Evolutionary conservation across 2,797 vertebrate species (phyloP).

Genomic region (Liasis olivaceus): DNA sequence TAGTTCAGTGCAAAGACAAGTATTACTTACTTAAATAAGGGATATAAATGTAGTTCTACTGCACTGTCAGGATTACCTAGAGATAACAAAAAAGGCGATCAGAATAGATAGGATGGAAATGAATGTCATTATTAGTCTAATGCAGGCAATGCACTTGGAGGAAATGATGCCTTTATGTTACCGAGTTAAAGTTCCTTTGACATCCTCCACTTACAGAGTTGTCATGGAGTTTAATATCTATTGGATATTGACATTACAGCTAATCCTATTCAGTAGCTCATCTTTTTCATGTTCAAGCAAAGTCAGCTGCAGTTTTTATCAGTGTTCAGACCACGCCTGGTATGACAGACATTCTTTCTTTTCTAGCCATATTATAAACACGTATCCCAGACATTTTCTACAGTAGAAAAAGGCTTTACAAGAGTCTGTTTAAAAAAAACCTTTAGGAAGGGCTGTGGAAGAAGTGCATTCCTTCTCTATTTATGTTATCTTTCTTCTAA

Average conservation of each 20-base stretch:
- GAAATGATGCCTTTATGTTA: constrained; percentile 24
- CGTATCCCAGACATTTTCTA: neutral
- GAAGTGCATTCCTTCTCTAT: neutral
- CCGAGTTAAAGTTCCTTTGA: constrained; percentile 13
- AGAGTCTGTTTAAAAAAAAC: neutral
- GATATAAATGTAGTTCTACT: constrained; percentile 3
- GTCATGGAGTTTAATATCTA: constrained; percentile 48
- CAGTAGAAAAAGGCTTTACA: neutral
- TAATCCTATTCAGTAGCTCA: constrained; percentile 45
- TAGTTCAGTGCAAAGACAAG: constrained; percentile 12
- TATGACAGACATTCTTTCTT: constrained; percentile 33
- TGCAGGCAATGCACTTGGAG: neutral
- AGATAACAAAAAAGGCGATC: constrained; percentile 34
- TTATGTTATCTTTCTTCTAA: neutral
- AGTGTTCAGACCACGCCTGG: neutral
- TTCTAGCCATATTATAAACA: constrained; percentile 22
- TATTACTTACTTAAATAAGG: constrained; percentile 6
- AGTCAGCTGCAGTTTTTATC: constrained; percentile 39
- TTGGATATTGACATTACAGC: constrained; percentile 20
- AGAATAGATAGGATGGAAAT: constrained; percentile 35
- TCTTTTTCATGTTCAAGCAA: constrained; percentile 40
- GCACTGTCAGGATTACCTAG: constrained; percentile 9
- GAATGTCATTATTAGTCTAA: constrained; percentile 36
- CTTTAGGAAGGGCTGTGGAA: too few relatives aligned
- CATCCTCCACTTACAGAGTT: constrained; percentile 28